A percentile compares a stretch with the other conserved stretches of the same genome.
These are phyloP conservation scores for Elgaria multicarinata DNA, from an alignment of 2,113 vertebrate species.

Conservation along the genomic window DNA sequence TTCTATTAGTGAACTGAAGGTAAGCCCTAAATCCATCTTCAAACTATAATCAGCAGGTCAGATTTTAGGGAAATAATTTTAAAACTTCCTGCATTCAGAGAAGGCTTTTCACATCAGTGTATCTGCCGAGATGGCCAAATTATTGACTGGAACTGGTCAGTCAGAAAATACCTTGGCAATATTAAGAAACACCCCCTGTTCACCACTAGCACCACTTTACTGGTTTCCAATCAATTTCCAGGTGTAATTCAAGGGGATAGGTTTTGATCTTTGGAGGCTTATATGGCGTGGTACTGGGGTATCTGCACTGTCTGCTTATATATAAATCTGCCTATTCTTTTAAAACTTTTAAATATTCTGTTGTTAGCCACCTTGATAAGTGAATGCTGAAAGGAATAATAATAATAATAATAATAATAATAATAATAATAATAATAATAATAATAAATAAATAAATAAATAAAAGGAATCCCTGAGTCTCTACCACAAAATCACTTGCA, in stretches of 20 bases:
- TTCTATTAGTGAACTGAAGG: constrained; percentile 96
- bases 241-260: neutral
- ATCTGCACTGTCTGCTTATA: neutral
- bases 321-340: neutral
- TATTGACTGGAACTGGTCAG: neutral
- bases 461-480: neutral
- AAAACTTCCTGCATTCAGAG: neutral
- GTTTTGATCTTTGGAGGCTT: neutral
- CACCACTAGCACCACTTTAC: neutral
- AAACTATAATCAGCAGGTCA: neutral
- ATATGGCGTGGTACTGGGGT: neutral
- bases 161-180: neutral
- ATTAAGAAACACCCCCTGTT: neutral
- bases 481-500: neutral
- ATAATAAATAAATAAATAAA: too few species aligned
- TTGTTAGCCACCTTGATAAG: too few species aligned
- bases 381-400: too few species aligned
- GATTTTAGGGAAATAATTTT: neutral
- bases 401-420: too few species aligned
- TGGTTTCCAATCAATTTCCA: neutral
- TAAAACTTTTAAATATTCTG: too few species aligned
- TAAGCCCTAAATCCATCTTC: constrained; percentile 65
- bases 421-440: too few species aligned
- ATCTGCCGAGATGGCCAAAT: neutral
- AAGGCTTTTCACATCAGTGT: neutral